These are phyloP conservation scores for Anticlea derivata DNA, from an alignment of 2,888 invertebrate genomes.

Conservation along the genomic window DNA sequence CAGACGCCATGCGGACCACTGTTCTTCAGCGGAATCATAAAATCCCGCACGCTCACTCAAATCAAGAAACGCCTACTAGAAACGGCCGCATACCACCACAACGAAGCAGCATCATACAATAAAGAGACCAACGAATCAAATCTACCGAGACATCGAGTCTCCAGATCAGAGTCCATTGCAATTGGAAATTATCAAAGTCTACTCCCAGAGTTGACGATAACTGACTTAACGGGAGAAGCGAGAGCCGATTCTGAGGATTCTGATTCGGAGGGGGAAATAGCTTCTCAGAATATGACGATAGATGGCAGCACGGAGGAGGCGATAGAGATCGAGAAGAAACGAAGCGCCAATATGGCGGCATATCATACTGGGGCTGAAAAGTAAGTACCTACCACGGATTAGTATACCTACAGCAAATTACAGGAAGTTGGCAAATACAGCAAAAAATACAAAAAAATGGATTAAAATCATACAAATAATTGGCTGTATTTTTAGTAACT, in stretches of 20 bases:
- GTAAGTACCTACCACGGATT: slow-evolving; percentile 41
- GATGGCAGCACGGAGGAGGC: slow-evolving; percentile 30
- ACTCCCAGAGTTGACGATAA: slow-evolving; percentile 54
- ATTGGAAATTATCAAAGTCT: slow-evolving; percentile 39
- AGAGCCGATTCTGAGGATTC: slow-evolving; percentile 41
- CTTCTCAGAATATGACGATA: slow-evolving; percentile 22
- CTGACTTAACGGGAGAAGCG: slow-evolving; percentile 31
- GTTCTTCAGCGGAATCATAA: slow-evolving; percentile 73
- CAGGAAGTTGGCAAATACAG: too few species aligned
- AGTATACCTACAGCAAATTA: too few species aligned
- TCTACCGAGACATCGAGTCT: slow-evolving; percentile 18
- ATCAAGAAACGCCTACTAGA: slow-evolving; percentile 65
- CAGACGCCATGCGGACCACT: slow-evolving; percentile 65
- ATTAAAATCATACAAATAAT: too few species aligned
- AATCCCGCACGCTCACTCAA: slow-evolving; percentile 61
- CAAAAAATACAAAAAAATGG: too few species aligned
- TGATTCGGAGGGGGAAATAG: slow-evolving; percentile 36
- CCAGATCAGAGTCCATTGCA: slow-evolving; percentile 27
- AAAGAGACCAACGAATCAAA: slow-evolving; percentile 3
- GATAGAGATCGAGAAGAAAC: slow-evolving; percentile 34
- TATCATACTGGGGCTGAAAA: slow-evolving; percentile 66
- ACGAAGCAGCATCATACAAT: slow-evolving; percentile 48
- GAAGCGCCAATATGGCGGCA: slow-evolving; percentile 45
- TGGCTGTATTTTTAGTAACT: too few species aligned
- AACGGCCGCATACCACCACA: slow-evolving; percentile 56